A percentile compares a stretch with the other conserved stretches of the same genome.
Evolutionary conservation across 2,888 invertebrate species (phyloP).

Genomic region (Didymodactylos carnosus): DNA sequence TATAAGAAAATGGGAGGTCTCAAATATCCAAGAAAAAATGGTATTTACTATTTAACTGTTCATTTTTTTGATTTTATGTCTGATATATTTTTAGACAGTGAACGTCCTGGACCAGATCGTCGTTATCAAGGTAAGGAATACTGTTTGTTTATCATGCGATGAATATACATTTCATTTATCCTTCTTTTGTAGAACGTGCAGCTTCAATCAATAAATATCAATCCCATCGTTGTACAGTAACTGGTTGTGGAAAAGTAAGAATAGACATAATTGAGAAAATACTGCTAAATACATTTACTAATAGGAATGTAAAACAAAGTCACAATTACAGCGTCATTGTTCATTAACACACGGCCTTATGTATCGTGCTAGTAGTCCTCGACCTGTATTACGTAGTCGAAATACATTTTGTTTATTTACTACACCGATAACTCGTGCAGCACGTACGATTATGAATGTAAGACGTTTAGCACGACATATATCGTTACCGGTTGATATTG

Average conservation of each 20-base stretch:
- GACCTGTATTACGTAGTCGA: background rate
- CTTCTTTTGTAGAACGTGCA: background rate
- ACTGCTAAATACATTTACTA: background rate
- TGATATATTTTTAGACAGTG: background rate
- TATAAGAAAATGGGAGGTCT: constrained; percentile 4
- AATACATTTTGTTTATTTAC: constrained; percentile 4
- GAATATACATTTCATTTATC: too few relatives aligned
- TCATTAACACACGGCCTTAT: background rate
- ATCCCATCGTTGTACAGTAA: background rate
- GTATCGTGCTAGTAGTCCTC: background rate
- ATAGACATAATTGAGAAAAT: background rate
- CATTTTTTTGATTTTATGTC: background rate
- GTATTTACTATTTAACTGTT: background rate
- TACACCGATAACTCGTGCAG: constrained; percentile 9
- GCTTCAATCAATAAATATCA: background rate
- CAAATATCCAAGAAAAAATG: constrained; percentile 8
- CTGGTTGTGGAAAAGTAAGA: background rate
- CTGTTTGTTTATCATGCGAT: too few relatives aligned
- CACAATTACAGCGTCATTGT: background rate
- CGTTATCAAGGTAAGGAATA: background rate
- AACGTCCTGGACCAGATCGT: background rate
- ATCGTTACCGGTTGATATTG: background rate
- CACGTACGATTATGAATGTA: background rate
- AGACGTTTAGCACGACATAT: background rate
- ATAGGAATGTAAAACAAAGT: background rate